A percentile compares a stretch with the other conserved stretches of the same genome.
Evolutionary conservation across 92 coral and sea anemone genomes (phyloP).

Genomic region (Blastomussa wellsi): DNA sequence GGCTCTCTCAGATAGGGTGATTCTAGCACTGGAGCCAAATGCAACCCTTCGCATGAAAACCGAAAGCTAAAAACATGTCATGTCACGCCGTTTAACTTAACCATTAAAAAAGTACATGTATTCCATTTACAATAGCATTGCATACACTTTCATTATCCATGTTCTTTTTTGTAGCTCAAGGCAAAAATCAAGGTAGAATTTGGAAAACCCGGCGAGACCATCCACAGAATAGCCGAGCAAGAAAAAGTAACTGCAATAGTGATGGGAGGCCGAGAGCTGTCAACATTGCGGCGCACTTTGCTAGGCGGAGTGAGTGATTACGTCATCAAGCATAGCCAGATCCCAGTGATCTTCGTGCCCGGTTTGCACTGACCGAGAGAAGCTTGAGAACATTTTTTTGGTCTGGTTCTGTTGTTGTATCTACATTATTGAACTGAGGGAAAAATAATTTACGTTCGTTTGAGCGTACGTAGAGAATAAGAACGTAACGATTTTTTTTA

Average conservation of each 20-base stretch:
- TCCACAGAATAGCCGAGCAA: conserved; percentile 55
- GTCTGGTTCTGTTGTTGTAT: neutral
- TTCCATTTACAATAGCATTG: neutral
- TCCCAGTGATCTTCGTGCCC: conserved; percentile 72
- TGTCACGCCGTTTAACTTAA: too few species aligned
- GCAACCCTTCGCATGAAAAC: too few species aligned
- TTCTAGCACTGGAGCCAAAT: too few species aligned
- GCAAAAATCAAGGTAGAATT: conserved; percentile 75
- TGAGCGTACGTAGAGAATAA: too few species aligned
- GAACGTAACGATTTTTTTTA: too few species aligned
- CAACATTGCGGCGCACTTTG: conserved; percentile 64
- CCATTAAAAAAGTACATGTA: neutral
- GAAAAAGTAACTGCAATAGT: conserved; percentile 60
- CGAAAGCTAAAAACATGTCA: too few species aligned
- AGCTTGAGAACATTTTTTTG: neutral
- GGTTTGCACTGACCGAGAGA: conserved; percentile 25
- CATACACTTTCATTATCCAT: neutral
- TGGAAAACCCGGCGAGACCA: conserved; percentile 68
- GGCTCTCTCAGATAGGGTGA: too few species aligned
- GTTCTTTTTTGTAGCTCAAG: conserved; percentile 45
- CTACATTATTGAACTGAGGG: too few species aligned
- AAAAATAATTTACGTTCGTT: too few species aligned
- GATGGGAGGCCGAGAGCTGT: conserved; percentile 63
- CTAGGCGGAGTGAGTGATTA: conserved; percentile 75
- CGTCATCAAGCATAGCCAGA: conserved; percentile 64